phyloP scores from a whole-genome alignment of 2,113 vertebrate species.

The Oreocharis arfaki region DNA sequence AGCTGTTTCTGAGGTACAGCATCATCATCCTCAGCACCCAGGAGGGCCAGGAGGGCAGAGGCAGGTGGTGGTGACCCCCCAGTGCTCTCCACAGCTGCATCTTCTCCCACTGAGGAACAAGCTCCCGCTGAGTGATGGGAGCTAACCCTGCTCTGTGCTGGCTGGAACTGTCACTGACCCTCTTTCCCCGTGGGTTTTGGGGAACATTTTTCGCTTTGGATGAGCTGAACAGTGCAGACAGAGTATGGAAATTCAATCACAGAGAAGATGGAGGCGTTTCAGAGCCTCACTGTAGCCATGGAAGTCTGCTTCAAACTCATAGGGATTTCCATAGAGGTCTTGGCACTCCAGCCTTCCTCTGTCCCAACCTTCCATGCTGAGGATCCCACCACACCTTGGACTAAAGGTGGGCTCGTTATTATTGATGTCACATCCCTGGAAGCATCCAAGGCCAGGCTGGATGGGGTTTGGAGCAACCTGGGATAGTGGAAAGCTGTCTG shows the following conservation, averaged over 20 bases:
- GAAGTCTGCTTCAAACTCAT: not conserved
- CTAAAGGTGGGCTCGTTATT: rapidly evolving
- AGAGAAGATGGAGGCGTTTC: not conserved
- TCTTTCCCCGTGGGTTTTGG: not conserved
- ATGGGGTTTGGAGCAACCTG: not conserved
- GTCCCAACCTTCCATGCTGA: not conserved
- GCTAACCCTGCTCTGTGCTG: not conserved
- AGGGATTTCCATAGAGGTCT: not conserved
- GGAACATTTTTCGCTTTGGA: not conserved
- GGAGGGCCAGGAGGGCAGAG: not conserved
- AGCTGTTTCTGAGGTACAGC: not conserved
- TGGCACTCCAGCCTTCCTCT: too few species aligned
- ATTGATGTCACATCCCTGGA: not conserved
- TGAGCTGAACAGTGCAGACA: not conserved
- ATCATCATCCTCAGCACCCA: rapidly evolving
- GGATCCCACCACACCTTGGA: not conserved
- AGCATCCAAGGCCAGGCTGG: not conserved
- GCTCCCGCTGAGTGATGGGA: rapidly evolving
- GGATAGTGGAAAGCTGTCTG: rapidly evolving
- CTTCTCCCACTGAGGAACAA: not conserved
- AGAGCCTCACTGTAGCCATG: not conserved
- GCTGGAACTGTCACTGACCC: not conserved
- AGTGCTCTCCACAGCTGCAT: not conserved
- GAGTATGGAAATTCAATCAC: not conserved
- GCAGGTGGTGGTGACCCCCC: not conserved